Percentiles rank a stretch among this genome's conserved stretches.
Evolutionary conservation across 1,140 invertebrate species (phyloP).

Genomic region (Cotesia vestalis): DNA sequence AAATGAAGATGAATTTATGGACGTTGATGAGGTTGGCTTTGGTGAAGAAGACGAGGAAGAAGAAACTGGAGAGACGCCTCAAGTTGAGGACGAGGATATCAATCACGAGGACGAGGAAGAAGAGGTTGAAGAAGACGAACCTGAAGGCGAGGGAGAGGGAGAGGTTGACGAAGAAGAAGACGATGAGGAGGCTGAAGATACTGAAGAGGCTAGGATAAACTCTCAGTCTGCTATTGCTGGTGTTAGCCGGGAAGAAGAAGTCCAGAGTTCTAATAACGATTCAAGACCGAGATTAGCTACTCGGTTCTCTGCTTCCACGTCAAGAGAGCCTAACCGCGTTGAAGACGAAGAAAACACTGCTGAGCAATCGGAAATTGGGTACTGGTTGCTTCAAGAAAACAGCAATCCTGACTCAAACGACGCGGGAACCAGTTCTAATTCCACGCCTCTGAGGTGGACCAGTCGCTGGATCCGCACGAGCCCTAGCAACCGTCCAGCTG

Average conservation of each 20-base stretch:
- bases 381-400: conserved; percentile 61
- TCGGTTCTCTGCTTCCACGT: not conserved
- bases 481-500: conserved; percentile 41
- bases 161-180: conserved; percentile 6
- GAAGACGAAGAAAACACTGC: conserved; percentile 42
- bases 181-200: too few relatives aligned
- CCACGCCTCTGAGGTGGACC: conserved; percentile 46
- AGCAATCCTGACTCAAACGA: conserved; percentile 57
- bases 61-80: not conserved
- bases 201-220: too few relatives aligned
- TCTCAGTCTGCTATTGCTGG: not conserved
- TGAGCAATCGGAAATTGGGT: conserved; percentile 59
- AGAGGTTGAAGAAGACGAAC: conserved; percentile 9
- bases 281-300: too few relatives aligned
- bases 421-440: conserved; percentile 33
- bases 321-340: conserved; percentile 5
- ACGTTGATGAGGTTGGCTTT: too few relatives aligned
- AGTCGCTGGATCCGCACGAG: conserved; percentile 59
- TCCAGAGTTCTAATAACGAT: not conserved
- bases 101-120: conserved; percentile 11
- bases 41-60: conserved; percentile 21
- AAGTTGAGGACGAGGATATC: not conserved
- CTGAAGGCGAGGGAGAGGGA: conserved; percentile 6
- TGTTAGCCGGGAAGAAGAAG: not conserved
- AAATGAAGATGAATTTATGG: too few relatives aligned